Evolutionary conservation across 1,140 invertebrate genomes (phyloP).

Genomic region (Trichoplusia ni): DNA sequence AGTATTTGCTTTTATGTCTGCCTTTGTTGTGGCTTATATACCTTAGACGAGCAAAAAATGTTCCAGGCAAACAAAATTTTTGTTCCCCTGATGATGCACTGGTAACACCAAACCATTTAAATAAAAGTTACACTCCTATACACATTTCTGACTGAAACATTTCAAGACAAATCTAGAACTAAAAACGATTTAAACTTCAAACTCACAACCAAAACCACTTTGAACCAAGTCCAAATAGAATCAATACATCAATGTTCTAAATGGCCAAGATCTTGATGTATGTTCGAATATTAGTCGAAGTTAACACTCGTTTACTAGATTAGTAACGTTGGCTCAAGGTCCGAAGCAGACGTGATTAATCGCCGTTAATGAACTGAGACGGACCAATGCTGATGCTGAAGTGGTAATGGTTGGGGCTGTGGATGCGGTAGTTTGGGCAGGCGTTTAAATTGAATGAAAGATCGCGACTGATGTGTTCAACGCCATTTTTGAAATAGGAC

Average conservation of each 20-base stretch:
- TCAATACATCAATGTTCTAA: constrained; percentile 30
- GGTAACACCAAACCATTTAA: too few relatives aligned
- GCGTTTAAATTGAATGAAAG: too few relatives aligned
- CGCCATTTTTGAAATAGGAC: too few relatives aligned
- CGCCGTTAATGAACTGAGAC: constrained; percentile 39
- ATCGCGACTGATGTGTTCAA: too few relatives aligned
- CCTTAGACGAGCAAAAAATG: too few relatives aligned
- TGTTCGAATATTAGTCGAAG: constrained; percentile 31
- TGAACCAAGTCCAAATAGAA: background rate
- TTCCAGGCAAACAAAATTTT: too few relatives aligned
- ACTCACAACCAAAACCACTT: background rate
- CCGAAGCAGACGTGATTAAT: constrained; percentile 35
- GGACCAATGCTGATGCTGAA: constrained; percentile 12
- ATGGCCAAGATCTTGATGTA: constrained; percentile 25
- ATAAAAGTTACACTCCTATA: too few relatives aligned
- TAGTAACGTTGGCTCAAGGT: constrained; percentile 33
- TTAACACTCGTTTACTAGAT: constrained; percentile 38
- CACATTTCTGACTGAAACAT: too few relatives aligned
- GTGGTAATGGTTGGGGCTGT: background rate
- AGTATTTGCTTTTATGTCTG: too few relatives aligned
- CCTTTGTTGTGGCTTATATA: too few relatives aligned
- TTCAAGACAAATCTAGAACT: background rate
- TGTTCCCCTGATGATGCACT: too few relatives aligned
- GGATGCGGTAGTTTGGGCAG: too few relatives aligned
- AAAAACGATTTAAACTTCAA: background rate